Percentiles rank a stretch among this genome's conserved stretches.
phyloP scores from a whole-genome alignment of 2,113 vertebrate genomes.

The Arothron firmamentum region DNA sequence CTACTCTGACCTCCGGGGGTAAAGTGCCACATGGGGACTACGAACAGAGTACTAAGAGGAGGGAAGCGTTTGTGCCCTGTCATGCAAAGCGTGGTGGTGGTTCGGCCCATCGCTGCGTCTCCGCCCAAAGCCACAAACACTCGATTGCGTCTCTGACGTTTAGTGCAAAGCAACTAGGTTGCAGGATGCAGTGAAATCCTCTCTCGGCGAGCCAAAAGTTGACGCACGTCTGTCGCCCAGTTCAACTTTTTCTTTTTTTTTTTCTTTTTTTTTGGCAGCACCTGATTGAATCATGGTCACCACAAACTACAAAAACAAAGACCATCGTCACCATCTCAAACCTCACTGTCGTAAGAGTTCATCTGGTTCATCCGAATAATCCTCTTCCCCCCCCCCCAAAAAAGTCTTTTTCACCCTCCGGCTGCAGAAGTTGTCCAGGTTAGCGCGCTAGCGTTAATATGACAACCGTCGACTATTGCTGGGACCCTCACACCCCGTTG shows the following conservation, averaged over 20 bases:
- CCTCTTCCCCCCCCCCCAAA: constrained; percentile 18
- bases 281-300: constrained; percentile 56
- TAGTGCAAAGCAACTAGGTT: constrained; percentile 73
- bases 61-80: constrained; percentile 48
- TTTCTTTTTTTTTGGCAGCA: constrained; percentile 60
- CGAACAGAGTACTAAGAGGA: constrained; percentile 24
- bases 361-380: constrained; percentile 30
- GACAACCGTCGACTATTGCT: constrained; percentile 21
- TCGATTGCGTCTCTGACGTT: constrained; percentile 70
- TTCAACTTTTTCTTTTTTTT: constrained; percentile 22
- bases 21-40: constrained; percentile 65
- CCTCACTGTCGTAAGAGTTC: constrained; percentile 23
- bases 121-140: constrained; percentile 58
- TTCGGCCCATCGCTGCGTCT: constrained; percentile 51
- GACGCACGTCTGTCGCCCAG: constrained; percentile 18
- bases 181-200: constrained; percentile 49
- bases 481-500: constrained; percentile 83
- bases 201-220: constrained; percentile 34
- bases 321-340: constrained; percentile 28
- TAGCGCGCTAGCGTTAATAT: constrained; percentile 25
- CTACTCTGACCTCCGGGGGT: constrained; percentile 50
- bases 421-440: constrained; percentile 3
- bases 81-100: constrained; percentile 59
- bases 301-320: constrained; percentile 32
- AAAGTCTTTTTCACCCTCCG: constrained; percentile 4